A percentile compares a stretch with the other conserved stretches of the same genome.
phyloP scores from a whole-genome alignment of 92 coral and sea anemone species.

The Phenganax marumi region DNA sequence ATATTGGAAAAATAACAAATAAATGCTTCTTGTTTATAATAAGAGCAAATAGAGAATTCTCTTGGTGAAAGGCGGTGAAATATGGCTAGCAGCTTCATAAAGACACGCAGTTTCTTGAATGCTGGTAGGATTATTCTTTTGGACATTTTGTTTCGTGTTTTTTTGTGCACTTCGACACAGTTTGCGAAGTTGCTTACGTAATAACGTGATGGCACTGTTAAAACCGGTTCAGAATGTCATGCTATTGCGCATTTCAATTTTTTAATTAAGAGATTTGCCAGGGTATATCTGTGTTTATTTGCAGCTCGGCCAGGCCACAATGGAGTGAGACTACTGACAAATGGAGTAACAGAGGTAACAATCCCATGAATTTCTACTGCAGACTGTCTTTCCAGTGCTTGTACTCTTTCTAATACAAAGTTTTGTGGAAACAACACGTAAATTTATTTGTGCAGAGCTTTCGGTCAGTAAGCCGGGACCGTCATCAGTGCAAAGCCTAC shows the following conservation, averaged over 20 bases:
- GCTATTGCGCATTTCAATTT: not conserved
- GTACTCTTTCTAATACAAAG: not conserved
- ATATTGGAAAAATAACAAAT: not conserved
- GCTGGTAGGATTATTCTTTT: constrained; percentile 2
- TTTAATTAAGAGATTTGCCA: not conserved
- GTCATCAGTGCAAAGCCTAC: no score
- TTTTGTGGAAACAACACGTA: no score
- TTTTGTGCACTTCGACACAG: not conserved
- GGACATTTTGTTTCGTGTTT: not conserved
- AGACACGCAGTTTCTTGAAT: constrained; percentile 9
- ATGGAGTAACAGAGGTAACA: constrained; percentile 26
- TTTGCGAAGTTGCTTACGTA: not conserved
- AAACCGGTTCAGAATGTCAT: not conserved
- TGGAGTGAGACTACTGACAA: constrained; percentile 15
- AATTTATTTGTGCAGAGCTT: no score
- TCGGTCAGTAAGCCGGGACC: no score
- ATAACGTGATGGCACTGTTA: not conserved
- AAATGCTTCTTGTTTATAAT: not conserved
- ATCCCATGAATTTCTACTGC: not conserved
- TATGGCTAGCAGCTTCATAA: constrained; percentile 33
- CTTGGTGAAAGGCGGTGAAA: not conserved
- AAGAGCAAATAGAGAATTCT: not conserved
- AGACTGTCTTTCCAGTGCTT: not conserved
- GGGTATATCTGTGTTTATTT: not conserved
- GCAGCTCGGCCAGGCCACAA: constrained; percentile 36